Percentiles rank a stretch among this genome's conserved stretches.
Conservation (phyloP, 2,797 vertebrate genomes). For the Phataginus tetradactyla region DNA sequence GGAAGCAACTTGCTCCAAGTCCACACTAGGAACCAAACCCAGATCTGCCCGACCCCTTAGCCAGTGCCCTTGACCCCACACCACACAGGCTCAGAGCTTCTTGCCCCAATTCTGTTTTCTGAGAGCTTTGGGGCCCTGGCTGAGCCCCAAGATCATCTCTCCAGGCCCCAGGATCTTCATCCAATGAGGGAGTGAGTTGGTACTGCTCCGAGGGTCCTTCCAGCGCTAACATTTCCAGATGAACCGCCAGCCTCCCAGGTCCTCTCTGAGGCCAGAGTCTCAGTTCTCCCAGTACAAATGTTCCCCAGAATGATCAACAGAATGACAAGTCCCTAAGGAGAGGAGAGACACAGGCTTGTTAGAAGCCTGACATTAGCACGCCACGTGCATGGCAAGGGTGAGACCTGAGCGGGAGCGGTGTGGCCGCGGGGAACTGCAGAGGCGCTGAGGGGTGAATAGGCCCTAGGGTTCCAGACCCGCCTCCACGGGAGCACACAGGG, state of each 20-base stretch:
- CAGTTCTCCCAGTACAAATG: background rate
- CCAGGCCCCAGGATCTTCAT: background rate
- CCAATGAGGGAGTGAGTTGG: background rate
- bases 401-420: rapidly evolving
- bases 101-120: background rate
- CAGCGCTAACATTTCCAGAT: background rate
- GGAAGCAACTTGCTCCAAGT: background rate
- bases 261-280: rapidly evolving
- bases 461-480: background rate
- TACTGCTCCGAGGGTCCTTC: background rate
- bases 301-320: background rate
- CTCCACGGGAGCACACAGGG: rapidly evolving
- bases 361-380: background rate
- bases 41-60: background rate
- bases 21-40: background rate
- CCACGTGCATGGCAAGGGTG: background rate
- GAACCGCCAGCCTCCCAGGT: background rate
- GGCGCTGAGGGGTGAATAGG: rapidly evolving
- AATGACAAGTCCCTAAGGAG: conserved; percentile 6
- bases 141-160: rapidly evolving
- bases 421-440: rapidly evolving
- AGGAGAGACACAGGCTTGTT: background rate
- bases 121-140: background rate
- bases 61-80: too few relatives aligned
- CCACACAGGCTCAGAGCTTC: background rate